Evolutionary conservation across 2,888 invertebrate genomes (phyloP).

Genomic region (Maniola hyperantus): DNA sequence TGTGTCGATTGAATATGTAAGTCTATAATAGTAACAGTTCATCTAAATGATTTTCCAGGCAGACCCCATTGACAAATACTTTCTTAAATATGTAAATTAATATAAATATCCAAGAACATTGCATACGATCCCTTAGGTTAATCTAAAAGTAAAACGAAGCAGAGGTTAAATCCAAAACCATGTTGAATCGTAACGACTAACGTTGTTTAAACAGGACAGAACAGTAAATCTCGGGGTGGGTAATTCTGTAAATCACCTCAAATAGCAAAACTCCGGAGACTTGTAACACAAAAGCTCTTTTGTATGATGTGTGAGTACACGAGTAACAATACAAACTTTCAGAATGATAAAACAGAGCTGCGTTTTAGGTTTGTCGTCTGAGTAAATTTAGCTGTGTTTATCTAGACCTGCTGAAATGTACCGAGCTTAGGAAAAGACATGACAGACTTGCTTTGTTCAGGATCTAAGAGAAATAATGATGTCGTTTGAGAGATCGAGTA

Average conservation of each 20-base stretch:
- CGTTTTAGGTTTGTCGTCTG: not conserved
- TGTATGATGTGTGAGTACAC: not conserved
- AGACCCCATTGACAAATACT: not conserved
- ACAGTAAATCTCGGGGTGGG: constrained; percentile 11
- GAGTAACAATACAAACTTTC: not conserved
- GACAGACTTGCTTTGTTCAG: no score
- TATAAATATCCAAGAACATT: not conserved
- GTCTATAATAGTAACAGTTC: no score
- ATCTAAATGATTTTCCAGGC: not conserved
- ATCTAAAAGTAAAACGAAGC: not conserved
- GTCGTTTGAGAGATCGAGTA: no score
- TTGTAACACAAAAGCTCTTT: constrained; percentile 7
- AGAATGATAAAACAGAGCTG: not conserved
- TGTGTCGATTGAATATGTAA: no score
- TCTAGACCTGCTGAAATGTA: not conserved
- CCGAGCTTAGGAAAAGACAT: not conserved
- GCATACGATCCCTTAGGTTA: not conserved
- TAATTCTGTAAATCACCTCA: constrained; percentile 19
- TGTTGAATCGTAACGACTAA: not conserved
- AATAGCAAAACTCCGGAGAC: constrained; percentile 13
- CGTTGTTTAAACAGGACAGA: constrained; percentile 18
- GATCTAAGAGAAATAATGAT: no score
- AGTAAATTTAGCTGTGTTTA: not conserved
- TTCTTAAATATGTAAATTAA: not conserved
- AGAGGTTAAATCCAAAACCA: not conserved